Percentiles rank a stretch among this genome's conserved stretches.
These are phyloP conservation scores for Halesus radiatus DNA, from an alignment of 1,140 invertebrate species.

Conservation along the genomic window DNA sequence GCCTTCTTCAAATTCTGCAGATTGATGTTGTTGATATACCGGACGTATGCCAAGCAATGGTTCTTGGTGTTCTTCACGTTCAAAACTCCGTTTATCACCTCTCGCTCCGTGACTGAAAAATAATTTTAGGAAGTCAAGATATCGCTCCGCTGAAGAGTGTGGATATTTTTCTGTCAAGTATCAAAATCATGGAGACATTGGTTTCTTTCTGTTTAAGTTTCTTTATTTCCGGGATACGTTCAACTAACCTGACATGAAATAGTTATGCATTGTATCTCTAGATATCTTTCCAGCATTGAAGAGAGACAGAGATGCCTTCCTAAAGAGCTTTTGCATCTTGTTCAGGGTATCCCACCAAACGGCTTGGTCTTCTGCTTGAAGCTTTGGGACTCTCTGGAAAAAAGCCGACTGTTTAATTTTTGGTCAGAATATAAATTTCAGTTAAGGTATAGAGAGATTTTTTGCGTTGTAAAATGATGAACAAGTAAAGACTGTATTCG, in stretches of 20 bases:
- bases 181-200: no score
- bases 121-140: no score
- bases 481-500: no score
- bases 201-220: no score
- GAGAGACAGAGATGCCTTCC: slow-evolving; percentile 91
- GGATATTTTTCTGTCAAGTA: no score
- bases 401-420: background rate
- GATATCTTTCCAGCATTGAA: slow-evolving; percentile 89
- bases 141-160: no score
- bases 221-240: background rate
- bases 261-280: slow-evolving; percentile 96
- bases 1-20: slow-evolving; percentile 95
- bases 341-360: slow-evolving; percentile 97
- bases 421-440: no score
- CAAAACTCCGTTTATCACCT: slow-evolving; percentile 95
- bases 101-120: slow-evolving; percentile 92
- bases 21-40: slow-evolving; percentile 98
- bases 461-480: no score
- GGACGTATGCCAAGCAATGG: slow-evolving; percentile 94
- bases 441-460: no score
- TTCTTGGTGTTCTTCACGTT: slow-evolving; percentile 96
- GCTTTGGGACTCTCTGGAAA: slow-evolving; percentile 88
- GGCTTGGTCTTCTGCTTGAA: slow-evolving; percentile 95
- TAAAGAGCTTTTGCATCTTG: slow-evolving; percentile 94
- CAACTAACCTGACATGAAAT: slow-evolving; percentile 94